Evolutionary conservation across 1,140 invertebrate genomes (phyloP), one percentile per base, ranked within the genome.

Genomic region (Lethocerus indicus): DNA sequence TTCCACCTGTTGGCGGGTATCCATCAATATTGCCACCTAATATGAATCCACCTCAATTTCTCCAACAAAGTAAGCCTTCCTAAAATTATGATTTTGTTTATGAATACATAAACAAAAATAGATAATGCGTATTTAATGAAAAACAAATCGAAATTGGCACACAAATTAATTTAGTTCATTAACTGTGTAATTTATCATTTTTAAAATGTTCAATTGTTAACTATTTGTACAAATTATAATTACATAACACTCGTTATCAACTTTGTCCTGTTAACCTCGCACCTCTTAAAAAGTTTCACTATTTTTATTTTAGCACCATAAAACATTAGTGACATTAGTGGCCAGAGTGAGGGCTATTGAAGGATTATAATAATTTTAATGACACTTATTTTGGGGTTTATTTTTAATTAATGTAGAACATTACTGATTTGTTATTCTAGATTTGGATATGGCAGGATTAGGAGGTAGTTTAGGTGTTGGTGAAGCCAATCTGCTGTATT

Each of bases 21-120:
- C 27, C 50, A 5, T 43, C 47, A 13, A 54, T 53, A 49, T 40
- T 56, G 28, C 45, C 52, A 27, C 25, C 52, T 14, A 56, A 55
- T 23, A 55, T 58, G 59, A 79, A 75, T 66, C 71, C 79, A 59
- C 76, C 78, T 57, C 77, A 79, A 59, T 72, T 83, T 63, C 71
- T 84, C 61, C 79, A 81, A 63, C 79, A 82, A 68, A 80, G 78
- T 82, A 75, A 81, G 78, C 78, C 58, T 23, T 26, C 27, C 39
- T 5, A 6, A 20, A 12, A n/a, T 43, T 20, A 21, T 4, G 41
- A 24, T 24, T 21, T 6, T 18, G 23, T 24, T 43, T 5, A 43
- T 43, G 23, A 14, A 18, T n/a, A 35, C 12, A 41, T 41, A 35
- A 35, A 13, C 12, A 9, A 20, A 13, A 13, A n/a, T n/a, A n/a